Evolutionary conservation across 2,797 vertebrate genomes (phyloP), one percentile per base, ranked within the genome.

Genomic region (Rhodeus uyekii): DNA sequence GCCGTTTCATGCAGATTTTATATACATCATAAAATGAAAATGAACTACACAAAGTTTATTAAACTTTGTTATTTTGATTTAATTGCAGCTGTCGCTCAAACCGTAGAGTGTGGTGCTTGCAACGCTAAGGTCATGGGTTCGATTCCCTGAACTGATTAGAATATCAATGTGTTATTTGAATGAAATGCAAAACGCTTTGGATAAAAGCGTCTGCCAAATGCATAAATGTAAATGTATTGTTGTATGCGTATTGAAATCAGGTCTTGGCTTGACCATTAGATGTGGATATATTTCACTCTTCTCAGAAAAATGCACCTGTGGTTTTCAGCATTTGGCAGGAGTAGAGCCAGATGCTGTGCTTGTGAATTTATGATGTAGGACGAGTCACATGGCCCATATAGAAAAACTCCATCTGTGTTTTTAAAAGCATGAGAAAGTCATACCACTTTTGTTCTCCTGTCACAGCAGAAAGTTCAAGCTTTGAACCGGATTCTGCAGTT

Each of bases 401-500:
- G 71, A 84, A 85, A 69, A 65, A 16, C 69, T 81, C 48, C 84
- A 83, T 68, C 81, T 87, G 84, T 72, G 68, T 76, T 22, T 75
- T 63, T 81, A 74, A 69, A 82, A 85, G 73, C 22, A 19, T 74
- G 68, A 71, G 75, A 78, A 83, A 84, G 65, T 24, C 55, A 78
- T 7, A 4, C 42, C 55, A 65, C 44, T 73, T 65, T 14, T 68
- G 63, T 78, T 75, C 50, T 50, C 32, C 22, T 48, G 39, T 67
- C 38, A 34, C 39, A 61, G 27, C 68, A 85, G n/a, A 39, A 73
- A 24, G 13, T 77, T 42, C 19, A 27, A 69, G 55, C 74, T 68
- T 53, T 65, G 42, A 55, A 64, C 58, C 4, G 7, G 24, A 55
- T 36, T 69, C 46, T 60, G 34, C 44, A 58, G 79, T 60, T 77